Percentiles rank a stretch among this genome's conserved stretches.
These are phyloP conservation scores for Chironomus striatipennis DNA, from an alignment of 1,140 invertebrate genomes.

Conservation along the genomic window DNA sequence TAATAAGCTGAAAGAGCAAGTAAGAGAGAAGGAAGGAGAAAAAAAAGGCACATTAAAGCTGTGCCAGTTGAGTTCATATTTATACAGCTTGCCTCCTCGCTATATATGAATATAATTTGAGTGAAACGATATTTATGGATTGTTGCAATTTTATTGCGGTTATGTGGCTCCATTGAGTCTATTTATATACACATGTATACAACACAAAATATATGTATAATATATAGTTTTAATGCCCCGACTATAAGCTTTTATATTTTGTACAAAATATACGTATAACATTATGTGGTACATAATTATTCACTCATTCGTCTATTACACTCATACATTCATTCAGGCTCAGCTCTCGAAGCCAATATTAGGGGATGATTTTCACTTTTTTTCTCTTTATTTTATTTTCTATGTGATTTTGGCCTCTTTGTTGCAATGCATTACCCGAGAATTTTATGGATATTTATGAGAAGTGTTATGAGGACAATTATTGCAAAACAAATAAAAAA, in stretches of 20 bases:
- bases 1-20: neutral
- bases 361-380: neutral
- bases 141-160: constrained; percentile 20
- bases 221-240: neutral
- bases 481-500: too few relatives aligned
- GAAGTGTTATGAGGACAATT: too few relatives aligned
- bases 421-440: too few relatives aligned
- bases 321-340: too few relatives aligned
- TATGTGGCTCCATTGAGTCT: constrained; percentile 21
- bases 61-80: constrained; percentile 1
- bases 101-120: neutral
- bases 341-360: neutral
- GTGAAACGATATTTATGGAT: constrained; percentile 13
- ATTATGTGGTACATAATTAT: neutral
- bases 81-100: neutral
- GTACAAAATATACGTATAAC: neutral
- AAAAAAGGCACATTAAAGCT: neutral
- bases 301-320: neutral
- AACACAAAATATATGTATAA: too few relatives aligned
- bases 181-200: neutral
- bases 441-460: too few relatives aligned
- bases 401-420: too few relatives aligned
- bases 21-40: too few relatives aligned
- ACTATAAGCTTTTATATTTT: neutral
- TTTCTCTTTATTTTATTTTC: too few relatives aligned